Evolutionary conservation across 2,113 vertebrate genomes (phyloP).

Genomic region (Raja brachyura): DNA sequence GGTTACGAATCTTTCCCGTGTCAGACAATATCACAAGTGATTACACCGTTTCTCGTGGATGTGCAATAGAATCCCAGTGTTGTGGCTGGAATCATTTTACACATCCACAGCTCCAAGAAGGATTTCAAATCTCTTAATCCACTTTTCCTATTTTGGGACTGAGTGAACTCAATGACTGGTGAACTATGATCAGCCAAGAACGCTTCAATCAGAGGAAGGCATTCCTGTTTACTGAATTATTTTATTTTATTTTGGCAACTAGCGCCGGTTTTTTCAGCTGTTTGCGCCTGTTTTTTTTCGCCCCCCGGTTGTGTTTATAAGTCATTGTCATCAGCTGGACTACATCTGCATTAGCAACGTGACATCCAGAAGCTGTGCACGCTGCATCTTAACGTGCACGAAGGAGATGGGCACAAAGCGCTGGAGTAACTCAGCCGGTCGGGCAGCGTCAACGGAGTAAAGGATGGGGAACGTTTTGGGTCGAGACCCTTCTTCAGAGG

Average conservation of each 20-base stretch:
- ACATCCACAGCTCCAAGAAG: not conserved
- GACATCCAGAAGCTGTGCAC: not conserved
- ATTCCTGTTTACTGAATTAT: not conserved
- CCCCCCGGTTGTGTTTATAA: not conserved
- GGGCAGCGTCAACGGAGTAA: too few relatives aligned
- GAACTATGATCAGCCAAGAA: not conserved
- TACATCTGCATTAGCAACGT: not conserved
- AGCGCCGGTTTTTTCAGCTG: not conserved
- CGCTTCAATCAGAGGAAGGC: not conserved
- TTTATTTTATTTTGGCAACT: conserved; percentile 11
- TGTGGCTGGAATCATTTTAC: not conserved
- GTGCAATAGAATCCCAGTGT: not conserved
- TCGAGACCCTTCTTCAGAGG: too few relatives aligned
- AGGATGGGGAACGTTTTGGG: too few relatives aligned
- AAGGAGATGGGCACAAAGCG: too few relatives aligned
- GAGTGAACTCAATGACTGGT: not conserved
- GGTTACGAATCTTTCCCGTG: not conserved
- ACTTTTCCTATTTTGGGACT: not conserved
- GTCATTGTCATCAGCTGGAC: not conserved
- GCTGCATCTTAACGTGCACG: too few relatives aligned
- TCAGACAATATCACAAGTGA: not conserved
- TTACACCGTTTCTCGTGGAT: not conserved
- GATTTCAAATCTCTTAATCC: not conserved
- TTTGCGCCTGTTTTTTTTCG: not conserved
- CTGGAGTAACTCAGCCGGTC: too few relatives aligned